A percentile compares a stretch with the other conserved stretches of the same genome.
These are phyloP conservation scores for Leptodactylus fuscus DNA, from an alignment of 2,113 vertebrate genomes.

Conservation along the genomic window DNA sequence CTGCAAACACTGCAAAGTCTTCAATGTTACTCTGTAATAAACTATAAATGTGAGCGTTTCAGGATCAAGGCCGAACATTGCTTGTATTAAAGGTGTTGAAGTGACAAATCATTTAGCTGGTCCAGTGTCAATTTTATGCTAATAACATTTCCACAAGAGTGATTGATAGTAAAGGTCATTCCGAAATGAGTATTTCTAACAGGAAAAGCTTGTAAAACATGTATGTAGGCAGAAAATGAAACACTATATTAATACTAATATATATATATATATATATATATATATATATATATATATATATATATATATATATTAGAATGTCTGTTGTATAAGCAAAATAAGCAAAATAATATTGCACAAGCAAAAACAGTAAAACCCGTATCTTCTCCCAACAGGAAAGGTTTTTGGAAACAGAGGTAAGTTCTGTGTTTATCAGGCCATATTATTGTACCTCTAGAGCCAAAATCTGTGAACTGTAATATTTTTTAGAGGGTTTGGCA, in stretches of 20 bases:
- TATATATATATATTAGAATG: too few species aligned
- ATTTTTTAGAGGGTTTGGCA: not conserved
- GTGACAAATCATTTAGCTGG: slow-evolving; percentile 42
- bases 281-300: too few species aligned
- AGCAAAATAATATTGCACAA: too few species aligned
- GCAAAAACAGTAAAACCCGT: not conserved
- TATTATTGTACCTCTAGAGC: not conserved
- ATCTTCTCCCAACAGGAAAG: not conserved
- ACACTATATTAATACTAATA: not conserved
- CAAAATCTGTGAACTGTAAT: not conserved
- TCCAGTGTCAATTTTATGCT: slow-evolving; percentile 39
- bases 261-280: too few species aligned
- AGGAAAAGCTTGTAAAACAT: slow-evolving; percentile 28
- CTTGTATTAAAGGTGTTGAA: slow-evolving; percentile 15
- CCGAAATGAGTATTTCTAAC: slow-evolving; percentile 23
- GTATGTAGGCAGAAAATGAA: not conserved
- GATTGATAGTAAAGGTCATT: slow-evolving; percentile 42
- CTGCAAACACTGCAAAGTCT: slow-evolving; percentile 28
- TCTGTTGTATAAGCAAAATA: too few species aligned
- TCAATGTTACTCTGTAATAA: slow-evolving; percentile 27
- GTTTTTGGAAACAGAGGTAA: slow-evolving; percentile 2
- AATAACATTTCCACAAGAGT: slow-evolving; percentile 28
- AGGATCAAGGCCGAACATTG: slow-evolving; percentile 13
- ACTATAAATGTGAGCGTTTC: slow-evolving; percentile 18
- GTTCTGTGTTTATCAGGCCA: not conserved